phyloP scores from a whole-genome alignment of 2,888 invertebrate species.

The Tuta absoluta region DNA sequence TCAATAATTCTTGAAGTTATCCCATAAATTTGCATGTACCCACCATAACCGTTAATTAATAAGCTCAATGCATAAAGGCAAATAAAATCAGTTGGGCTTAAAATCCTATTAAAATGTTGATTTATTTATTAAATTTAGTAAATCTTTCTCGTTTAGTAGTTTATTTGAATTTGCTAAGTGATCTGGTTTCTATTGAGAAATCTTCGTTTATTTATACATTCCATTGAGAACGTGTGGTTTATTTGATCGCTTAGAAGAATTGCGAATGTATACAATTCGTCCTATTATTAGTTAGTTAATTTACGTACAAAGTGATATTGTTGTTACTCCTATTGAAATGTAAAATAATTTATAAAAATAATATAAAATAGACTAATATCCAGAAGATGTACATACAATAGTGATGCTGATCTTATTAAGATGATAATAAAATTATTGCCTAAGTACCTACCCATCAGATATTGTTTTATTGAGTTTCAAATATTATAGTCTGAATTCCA shows the following conservation, averaged over 20 bases:
- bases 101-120: not conserved
- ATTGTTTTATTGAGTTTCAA: not conserved
- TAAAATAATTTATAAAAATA: not conserved
- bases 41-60: too few species aligned
- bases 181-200: conserved; percentile 14
- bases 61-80: too few species aligned
- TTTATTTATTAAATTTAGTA: not conserved
- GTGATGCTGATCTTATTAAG: not conserved
- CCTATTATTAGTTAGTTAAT: not conserved
- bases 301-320: conserved; percentile 21
- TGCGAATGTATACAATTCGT: not conserved
- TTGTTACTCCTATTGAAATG: conserved; percentile 5
- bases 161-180: not conserved
- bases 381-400: conserved; percentile 1
- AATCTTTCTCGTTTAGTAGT: not conserved
- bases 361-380: not conserved
- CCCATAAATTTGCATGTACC: too few species aligned
- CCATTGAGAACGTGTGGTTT: not conserved
- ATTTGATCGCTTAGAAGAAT: not conserved
- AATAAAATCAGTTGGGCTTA: too few species aligned
- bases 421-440: not conserved
- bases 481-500: not conserved
- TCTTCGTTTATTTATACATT: conserved; percentile 7
- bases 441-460: not conserved
- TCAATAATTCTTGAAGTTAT: too few species aligned